Conservation (phyloP, 23 tunicate species). For the Botrylloides violaceus region DNA sequence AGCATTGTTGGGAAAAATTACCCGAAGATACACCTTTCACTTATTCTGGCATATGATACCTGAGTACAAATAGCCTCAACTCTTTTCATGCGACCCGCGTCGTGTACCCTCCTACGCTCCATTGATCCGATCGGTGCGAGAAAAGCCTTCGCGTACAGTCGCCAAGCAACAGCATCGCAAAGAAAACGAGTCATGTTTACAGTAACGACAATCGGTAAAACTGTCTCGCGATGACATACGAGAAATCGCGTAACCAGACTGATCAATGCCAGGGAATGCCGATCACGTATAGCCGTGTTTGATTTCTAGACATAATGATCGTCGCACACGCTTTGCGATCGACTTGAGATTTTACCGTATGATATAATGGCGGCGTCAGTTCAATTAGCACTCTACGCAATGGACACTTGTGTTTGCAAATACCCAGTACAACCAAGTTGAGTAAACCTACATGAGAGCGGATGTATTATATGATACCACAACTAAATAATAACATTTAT, state of each 20-base stretch:
- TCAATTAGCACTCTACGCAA: neutral
- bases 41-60: slow-evolving; percentile 2
- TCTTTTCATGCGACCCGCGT: slow-evolving; percentile 17
- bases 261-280: neutral
- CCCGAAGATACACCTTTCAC: neutral
- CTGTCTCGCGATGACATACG: neutral
- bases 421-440: neutral
- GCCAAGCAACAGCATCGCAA: slow-evolving; percentile 10
- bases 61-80: neutral
- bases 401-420: neutral
- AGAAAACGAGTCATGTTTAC: slow-evolving; percentile 11
- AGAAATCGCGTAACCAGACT: neutral
- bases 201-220: slow-evolving; percentile 8
- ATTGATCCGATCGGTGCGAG: slow-evolving; percentile 18
- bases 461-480: neutral
- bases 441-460: neutral
- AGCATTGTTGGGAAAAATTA: no score
- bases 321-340: neutral
- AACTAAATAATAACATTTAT: no score
- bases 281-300: neutral
- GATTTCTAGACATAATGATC: neutral
- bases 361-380: no score
- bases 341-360: no score
- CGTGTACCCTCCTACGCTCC: slow-evolving; percentile 30
- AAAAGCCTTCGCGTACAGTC: slow-evolving; percentile 4